Base-by-base conservation (phyloP, 2,888 invertebrate genomes). In the Yponomeuta malinellus region DNA sequence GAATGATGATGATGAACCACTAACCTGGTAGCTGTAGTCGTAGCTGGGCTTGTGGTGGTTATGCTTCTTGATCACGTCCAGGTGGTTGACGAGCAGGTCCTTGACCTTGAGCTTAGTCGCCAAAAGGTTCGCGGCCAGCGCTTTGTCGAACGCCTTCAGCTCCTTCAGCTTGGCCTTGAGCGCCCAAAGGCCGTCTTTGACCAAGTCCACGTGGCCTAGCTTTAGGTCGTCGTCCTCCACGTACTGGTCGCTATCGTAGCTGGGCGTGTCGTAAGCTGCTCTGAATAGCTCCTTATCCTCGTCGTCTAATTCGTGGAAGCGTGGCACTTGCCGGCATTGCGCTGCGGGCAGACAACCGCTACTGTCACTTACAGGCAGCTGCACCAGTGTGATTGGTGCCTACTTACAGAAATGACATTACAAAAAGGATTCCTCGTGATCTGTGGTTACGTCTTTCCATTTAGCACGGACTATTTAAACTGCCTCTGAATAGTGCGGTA, bases 151-250 rank as follows among this genome's bases (percentile, higher is more conserved):
- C 0, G 85, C 88, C 73, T 87, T 88, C 9, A 91, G 74, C 71
- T 91, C 87, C 43, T 88, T 86, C 9, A 91, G 76, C 74, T 90
- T 89, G 0, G 90, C 84, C 72, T 90, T 90, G 59, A 91, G 72
- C 1, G 84, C 86, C 90, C 89, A 91, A 72, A 91, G 75, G 0
- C 87, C 86, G 70, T 89, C 90, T 72, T 90, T 90, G 29, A 89
- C 78, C 72, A 90, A 79, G 76, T 90, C 91, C 75, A 90, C 77
- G 76, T 89, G 88, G 74, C 83, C 84, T 0, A 77, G 73, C 2
- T 85, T 77, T 9, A 83, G 72, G 71, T 85, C 84, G 0, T 83
- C 79, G 1, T 83, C 80, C 63, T 86, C 82, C 6, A 84, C 77
- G 65, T 84, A 81, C 59, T 84, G 82, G 6, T 88, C 83, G 65